Conservation (phyloP, 1,140 invertebrate genomes). For the Zaprionus tsacasi region DNA sequence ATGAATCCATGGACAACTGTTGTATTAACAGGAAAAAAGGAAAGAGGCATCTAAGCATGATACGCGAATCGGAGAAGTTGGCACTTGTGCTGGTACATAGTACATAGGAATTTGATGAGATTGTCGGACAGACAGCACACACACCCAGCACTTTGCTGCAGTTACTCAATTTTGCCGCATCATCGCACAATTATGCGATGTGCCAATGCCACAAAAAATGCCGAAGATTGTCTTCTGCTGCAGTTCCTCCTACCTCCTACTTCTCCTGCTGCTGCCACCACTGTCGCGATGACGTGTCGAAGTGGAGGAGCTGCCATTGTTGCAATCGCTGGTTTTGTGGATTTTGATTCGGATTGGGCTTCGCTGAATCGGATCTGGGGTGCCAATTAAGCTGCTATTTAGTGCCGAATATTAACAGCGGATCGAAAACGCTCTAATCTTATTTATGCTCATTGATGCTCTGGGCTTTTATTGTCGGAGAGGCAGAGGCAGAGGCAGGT, state of each 20-base stretch:
- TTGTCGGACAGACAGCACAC: slow-evolving; percentile 11
- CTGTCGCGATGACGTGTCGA: slow-evolving; percentile 5
- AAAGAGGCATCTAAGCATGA: slow-evolving; percentile 24
- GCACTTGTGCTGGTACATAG: not conserved
- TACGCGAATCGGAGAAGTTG: slow-evolving; percentile 13
- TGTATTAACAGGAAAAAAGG: not conserved
- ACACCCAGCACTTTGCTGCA: slow-evolving; percentile 45
- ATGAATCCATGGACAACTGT: not conserved
- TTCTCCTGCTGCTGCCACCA: slow-evolving; percentile 10
- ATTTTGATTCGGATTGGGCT: slow-evolving; percentile 5
- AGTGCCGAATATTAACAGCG: slow-evolving; percentile 58
- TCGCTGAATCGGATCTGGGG: slow-evolving; percentile 21
- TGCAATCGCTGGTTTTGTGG: slow-evolving; percentile 27
- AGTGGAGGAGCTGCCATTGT: slow-evolving; percentile 48
- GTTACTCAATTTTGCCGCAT: slow-evolving; percentile 59
- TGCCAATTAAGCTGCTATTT: slow-evolving; percentile 79
- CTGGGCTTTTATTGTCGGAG: slow-evolving; percentile 58
- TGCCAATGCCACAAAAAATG: slow-evolving; percentile 39
- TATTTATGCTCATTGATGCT: slow-evolving; percentile 73
- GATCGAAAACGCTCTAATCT: slow-evolving; percentile 62
- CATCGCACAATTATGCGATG: slow-evolving; percentile 64
- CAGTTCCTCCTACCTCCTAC: not conserved
- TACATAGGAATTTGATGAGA: slow-evolving; percentile 8
- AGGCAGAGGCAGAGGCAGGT: slow-evolving; percentile 34
- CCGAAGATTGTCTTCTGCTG: slow-evolving; percentile 17